phyloP scores from a whole-genome alignment of 35 echinoderm and acorn worm genomes.

The Heliocidaris erythrogramma region DNA sequence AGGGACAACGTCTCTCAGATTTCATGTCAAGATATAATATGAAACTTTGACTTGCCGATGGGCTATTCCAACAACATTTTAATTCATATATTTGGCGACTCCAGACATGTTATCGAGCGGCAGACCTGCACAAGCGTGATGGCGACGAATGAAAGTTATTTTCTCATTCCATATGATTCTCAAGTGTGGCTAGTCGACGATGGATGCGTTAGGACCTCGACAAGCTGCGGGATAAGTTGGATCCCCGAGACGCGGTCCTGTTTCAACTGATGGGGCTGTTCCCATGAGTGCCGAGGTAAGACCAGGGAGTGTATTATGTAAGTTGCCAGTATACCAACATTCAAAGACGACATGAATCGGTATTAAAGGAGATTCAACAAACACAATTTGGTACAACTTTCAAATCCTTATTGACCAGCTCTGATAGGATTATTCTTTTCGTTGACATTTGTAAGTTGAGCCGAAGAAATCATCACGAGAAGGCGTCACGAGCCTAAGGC shows the following conservation, averaged over 20 bases:
- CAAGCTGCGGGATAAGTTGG: neutral
- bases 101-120: neutral
- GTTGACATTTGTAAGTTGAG: neutral
- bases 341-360: neutral
- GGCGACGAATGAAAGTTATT: neutral
- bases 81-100: neutral
- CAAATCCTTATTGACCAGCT: neutral
- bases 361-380: neutral
- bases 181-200: neutral
- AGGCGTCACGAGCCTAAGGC: neutral
- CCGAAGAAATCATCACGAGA: neutral
- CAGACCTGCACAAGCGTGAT: neutral
- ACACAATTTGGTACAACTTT: neutral
- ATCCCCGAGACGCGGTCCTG: neutral
- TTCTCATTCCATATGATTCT: constrained; percentile 10
- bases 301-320: neutral
- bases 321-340: neutral
- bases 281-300: neutral
- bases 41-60: neutral
- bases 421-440: neutral
- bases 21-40: neutral
- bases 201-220: neutral
- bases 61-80: neutral
- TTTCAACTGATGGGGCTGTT: neutral
- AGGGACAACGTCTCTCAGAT: neutral